A percentile compares a stretch with the other conserved stretches of the same genome.
Evolutionary conservation across 92 coral and sea anemone species (phyloP).

Genomic region (Epizoanthus ramosus): DNA sequence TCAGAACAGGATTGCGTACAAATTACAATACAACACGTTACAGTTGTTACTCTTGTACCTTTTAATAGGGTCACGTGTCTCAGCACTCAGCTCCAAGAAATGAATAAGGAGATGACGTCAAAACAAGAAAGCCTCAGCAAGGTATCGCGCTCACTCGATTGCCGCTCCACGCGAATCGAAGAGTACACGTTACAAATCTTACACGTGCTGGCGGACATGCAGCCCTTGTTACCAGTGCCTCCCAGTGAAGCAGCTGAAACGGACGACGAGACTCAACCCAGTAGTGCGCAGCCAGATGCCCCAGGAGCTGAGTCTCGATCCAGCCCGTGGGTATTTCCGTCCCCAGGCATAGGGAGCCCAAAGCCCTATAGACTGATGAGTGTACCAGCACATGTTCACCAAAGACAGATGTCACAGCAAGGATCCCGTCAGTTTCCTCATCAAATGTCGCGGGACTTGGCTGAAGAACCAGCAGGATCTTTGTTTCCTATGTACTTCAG

Average conservation of each 20-base stretch:
- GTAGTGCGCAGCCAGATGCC: conserved; percentile 13
- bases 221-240: conserved; percentile 22
- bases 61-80: conserved; percentile 66
- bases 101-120: conserved; percentile 46
- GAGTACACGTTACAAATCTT: conserved; percentile 77
- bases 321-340: conserved; percentile 39
- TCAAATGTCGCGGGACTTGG: conserved; percentile 22
- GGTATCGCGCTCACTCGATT: conserved; percentile 52
- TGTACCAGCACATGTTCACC: conserved; percentile 79
- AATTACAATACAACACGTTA: no score
- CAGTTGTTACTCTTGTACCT: background rate
- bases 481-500: conserved; percentile 11
- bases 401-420: conserved; percentile 41
- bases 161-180: conserved; percentile 65
- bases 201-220: conserved; percentile 70
- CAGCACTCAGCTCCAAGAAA: conserved; percentile 59
- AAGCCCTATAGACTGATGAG: conserved; percentile 73
- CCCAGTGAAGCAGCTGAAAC: conserved; percentile 30
- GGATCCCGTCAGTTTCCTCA: conserved; percentile 31
- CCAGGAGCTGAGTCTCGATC: background rate
- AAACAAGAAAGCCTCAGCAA: conserved; percentile 58
- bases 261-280: background rate
- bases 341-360: conserved; percentile 54
- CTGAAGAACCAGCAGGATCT: background rate
- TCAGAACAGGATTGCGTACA: no score